Conservation (phyloP, 2,888 invertebrate genomes). For the Drosophila sordidula region DNA sequence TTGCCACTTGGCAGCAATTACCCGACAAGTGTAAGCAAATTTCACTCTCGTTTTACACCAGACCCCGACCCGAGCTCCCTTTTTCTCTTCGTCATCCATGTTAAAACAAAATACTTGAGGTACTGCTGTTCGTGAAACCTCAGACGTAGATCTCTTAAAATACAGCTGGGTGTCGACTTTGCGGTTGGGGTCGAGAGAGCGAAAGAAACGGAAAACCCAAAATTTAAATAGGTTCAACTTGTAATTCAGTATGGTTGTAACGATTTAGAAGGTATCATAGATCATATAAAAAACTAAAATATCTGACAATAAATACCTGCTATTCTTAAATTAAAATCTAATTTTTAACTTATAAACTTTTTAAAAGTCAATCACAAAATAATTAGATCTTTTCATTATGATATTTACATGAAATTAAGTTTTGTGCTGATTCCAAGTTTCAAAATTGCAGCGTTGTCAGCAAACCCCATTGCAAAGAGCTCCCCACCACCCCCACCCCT, state of each 20-base stretch:
- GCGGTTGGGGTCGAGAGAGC: constrained; percentile 5
- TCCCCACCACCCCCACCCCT: not conserved
- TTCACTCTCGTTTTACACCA: constrained; percentile 47
- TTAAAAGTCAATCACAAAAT: not conserved
- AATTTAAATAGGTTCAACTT: not conserved
- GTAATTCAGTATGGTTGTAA: not conserved
- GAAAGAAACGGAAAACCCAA: not conserved
- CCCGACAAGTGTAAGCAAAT: constrained; percentile 75
- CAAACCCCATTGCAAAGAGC: constrained; percentile 1
- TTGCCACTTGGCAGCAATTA: constrained; percentile 75
- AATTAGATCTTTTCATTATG: constrained; percentile 38
- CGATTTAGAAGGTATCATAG: too few species aligned
- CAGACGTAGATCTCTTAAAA: constrained; percentile 22
- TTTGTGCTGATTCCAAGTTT: constrained; percentile 51
- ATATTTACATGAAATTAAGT: constrained; percentile 58
- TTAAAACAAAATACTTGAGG: constrained; percentile 29
- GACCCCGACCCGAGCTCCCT: not conserved
- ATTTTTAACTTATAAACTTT: not conserved
- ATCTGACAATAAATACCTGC: too few species aligned
- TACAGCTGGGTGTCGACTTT: constrained; percentile 9
- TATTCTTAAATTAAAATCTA: too few species aligned
- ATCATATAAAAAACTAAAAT: too few species aligned
- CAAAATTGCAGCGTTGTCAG: constrained; percentile 68
- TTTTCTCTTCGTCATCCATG: not conserved
- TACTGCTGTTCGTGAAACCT: constrained; percentile 16